Evolutionary conservation across 2,113 vertebrate species (phyloP).

Genomic region (Ceratotherium simum): DNA sequence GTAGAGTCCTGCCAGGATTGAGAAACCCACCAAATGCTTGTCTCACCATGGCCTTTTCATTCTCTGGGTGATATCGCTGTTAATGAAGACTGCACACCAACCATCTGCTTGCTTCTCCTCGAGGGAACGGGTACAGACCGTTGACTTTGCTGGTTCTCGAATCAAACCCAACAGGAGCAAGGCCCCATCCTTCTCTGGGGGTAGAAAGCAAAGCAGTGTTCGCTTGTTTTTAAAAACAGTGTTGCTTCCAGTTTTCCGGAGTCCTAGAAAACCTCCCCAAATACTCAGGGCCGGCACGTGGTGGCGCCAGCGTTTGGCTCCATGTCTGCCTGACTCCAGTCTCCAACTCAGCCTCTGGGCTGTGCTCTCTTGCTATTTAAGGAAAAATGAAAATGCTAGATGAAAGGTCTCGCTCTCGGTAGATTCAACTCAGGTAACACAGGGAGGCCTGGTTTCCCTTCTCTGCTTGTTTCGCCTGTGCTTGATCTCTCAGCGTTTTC

Average conservation of each 20-base stretch:
- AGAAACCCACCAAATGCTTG: neutral
- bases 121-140: fast-evolving
- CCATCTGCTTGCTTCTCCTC: neutral
- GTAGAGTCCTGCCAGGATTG: neutral
- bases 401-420: neutral
- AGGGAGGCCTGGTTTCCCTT: too few species aligned
- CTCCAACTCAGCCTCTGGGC: neutral
- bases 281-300: neutral
- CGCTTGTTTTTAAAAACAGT: neutral
- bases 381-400: neutral
- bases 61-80: neutral
- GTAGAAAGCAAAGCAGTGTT: neutral
- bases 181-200: fast-evolving
- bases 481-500: neutral
- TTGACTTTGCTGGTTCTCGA: neutral
- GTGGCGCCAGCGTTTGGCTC: fast-evolving
- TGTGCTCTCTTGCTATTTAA: neutral
- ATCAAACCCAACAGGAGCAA: too few species aligned
- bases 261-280: neutral
- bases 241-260: neutral
- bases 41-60: neutral
- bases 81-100: fast-evolving
- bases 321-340: fast-evolving
- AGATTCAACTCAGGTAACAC: too few species aligned
- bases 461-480: neutral